Conservation (phyloP, 2,113 vertebrate species). For the Heptranchias perlo region DNA sequence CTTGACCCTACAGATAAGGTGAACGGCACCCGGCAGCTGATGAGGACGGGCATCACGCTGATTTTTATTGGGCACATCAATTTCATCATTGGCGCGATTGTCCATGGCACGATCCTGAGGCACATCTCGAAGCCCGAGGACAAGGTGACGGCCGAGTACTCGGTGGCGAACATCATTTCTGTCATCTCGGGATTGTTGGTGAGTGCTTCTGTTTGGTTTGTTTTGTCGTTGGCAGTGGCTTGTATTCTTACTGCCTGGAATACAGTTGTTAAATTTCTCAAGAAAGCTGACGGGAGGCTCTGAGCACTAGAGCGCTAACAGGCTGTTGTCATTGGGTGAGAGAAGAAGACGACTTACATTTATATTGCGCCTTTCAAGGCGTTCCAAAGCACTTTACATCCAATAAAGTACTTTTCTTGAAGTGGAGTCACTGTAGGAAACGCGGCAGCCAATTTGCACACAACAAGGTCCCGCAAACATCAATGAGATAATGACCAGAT, state of each 20-base stretch:
- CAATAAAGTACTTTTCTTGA: not conserved
- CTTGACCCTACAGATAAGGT: slow-evolving; percentile 57
- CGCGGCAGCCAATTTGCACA: not conserved
- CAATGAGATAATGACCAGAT: not conserved
- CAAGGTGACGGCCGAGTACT: slow-evolving; percentile 68
- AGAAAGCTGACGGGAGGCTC: not conserved
- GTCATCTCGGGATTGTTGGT: slow-evolving; percentile 82
- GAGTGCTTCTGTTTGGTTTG: slow-evolving; percentile 44
- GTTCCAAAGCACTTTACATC: not conserved
- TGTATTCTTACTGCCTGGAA: not conserved
- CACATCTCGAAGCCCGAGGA: slow-evolving; percentile 74
- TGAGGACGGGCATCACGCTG: slow-evolving; percentile 72
- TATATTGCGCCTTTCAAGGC: not conserved
- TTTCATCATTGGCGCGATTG: slow-evolving; percentile 79
- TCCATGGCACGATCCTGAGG: slow-evolving; percentile 79
- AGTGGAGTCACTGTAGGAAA: not conserved
- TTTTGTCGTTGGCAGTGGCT: not conserved
- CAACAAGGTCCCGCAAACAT: not conserved
- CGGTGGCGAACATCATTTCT: slow-evolving; percentile 72
- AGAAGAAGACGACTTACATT: not conserved
- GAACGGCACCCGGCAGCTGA: slow-evolving; percentile 65
- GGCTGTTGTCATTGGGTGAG: not conserved
- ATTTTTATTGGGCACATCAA: slow-evolving; percentile 81
- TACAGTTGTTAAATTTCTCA: not conserved
- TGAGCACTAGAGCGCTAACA: not conserved